A percentile compares a stretch with the other conserved stretches of the same genome.
These are phyloP conservation scores for Limnodromus scolopaceus DNA, from an alignment of 2,797 vertebrate species.

Conservation along the genomic window DNA sequence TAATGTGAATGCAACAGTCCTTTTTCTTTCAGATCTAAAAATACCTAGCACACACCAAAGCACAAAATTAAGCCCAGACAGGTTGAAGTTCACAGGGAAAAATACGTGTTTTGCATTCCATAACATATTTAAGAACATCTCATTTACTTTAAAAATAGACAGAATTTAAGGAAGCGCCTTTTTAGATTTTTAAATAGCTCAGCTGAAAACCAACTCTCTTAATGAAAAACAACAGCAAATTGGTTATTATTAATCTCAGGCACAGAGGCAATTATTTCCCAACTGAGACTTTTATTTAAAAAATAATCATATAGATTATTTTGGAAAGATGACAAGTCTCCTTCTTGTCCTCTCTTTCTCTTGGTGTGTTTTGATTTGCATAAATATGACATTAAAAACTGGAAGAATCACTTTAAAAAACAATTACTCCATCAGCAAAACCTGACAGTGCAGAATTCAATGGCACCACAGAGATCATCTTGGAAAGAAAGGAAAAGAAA, in stretches of 20 bases:
- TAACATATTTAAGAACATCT: not conserved
- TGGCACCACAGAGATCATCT: not conserved
- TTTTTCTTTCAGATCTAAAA: not conserved
- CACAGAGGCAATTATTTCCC: conserved; percentile 33
- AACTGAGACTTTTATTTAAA: not conserved
- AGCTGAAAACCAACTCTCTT: not conserved
- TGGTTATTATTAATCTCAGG: conserved; percentile 5
- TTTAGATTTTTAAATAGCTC: not conserved
- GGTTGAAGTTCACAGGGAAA: not conserved
- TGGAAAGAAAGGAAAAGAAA: not conserved
- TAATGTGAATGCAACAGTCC: not conserved
- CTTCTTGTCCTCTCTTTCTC: not conserved
- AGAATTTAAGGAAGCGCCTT: not conserved
- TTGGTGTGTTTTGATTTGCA: conserved; percentile 24
- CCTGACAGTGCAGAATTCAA: conserved; percentile 29
- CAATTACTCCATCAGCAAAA: conserved; percentile 34
- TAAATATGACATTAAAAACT: conserved; percentile 29
- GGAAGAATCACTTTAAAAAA: not conserved
- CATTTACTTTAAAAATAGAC: not conserved
- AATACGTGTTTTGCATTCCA: not conserved
- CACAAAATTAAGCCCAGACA: not conserved
- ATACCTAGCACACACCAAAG: not conserved
- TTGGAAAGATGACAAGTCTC: conserved; percentile 38
- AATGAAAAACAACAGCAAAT: conserved; percentile 33
- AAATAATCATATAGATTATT: conserved; percentile 22